Conservation (phyloP, 2,888 invertebrate genomes). For the Drosophila demipolita region DNA sequence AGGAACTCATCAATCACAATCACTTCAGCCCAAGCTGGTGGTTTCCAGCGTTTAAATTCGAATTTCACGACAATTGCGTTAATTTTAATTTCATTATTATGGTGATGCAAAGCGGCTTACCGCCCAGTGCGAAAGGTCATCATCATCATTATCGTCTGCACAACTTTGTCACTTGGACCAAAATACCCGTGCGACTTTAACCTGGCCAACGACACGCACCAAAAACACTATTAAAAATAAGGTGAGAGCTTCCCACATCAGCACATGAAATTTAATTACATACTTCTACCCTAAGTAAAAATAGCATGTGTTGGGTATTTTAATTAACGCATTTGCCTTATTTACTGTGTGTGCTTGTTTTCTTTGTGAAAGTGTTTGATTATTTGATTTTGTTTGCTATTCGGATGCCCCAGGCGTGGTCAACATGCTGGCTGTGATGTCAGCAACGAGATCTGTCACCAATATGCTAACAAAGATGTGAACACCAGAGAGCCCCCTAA, state of each 20-base stretch:
- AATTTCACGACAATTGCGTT: slow-evolving; percentile 23
- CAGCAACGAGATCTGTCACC: slow-evolving; percentile 36
- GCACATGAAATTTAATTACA: slow-evolving; percentile 63
- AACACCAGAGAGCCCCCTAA: slow-evolving; percentile 14
- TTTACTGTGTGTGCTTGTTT: slow-evolving; percentile 34
- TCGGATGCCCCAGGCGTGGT: slow-evolving; percentile 21
- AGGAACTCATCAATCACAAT: slow-evolving; percentile 47
- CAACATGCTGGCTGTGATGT: slow-evolving; percentile 42
- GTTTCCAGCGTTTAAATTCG: slow-evolving; percentile 6
- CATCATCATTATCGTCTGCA: slow-evolving; percentile 23
- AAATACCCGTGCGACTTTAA: slow-evolving; percentile 39
- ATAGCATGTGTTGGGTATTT: slow-evolving; percentile 22
- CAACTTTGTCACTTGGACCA: slow-evolving; percentile 4
- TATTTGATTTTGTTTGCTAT: slow-evolving; percentile 39
- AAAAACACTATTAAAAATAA: slow-evolving; percentile 9
- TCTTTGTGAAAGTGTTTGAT: slow-evolving; percentile 66
- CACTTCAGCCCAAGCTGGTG: slow-evolving; percentile 1
- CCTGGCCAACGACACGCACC: slow-evolving; percentile 40
- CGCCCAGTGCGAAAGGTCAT: slow-evolving; percentile 35
- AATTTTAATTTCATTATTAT: slow-evolving; percentile 32
- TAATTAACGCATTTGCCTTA: not conserved
- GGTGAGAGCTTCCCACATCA: slow-evolving; percentile 65
- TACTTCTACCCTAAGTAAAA: slow-evolving; percentile 36
- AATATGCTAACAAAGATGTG: slow-evolving; percentile 29
- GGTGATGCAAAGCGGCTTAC: slow-evolving; percentile 21